These are phyloP conservation scores for Todus mexicanus DNA, from an alignment of 2,797 vertebrate species.

Conservation along the genomic window DNA sequence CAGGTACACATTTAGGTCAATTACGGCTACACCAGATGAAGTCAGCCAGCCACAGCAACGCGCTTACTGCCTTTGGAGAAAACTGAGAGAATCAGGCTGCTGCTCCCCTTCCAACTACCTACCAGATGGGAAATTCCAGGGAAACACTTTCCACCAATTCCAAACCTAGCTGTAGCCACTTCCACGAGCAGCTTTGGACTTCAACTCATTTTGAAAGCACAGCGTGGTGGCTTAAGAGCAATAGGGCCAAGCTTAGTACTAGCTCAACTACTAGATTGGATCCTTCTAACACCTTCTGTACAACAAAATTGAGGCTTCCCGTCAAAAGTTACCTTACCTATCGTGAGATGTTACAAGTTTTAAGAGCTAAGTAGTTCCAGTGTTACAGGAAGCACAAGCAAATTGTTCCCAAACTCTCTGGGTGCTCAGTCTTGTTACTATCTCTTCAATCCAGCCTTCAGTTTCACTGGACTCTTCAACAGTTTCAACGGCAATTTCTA, in stretches of 20 bases:
- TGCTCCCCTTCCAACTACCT: background rate
- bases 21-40: background rate
- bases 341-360: background rate
- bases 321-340: background rate
- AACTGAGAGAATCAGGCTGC: background rate
- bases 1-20: background rate
- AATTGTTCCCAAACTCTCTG: background rate
- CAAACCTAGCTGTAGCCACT: background rate
- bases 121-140: background rate
- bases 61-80: background rate
- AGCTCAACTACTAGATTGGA: background rate
- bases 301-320: background rate
- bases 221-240: fast-evolving
- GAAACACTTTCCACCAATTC: background rate
- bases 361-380: background rate
- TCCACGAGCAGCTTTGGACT: background rate
- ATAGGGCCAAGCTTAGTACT: background rate
- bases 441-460: background rate
- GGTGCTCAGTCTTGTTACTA: background rate
- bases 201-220: background rate
- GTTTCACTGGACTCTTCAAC: background rate
- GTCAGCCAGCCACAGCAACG: background rate
- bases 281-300: background rate
- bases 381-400: background rate
- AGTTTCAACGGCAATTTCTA: background rate